phyloP scores from a whole-genome alignment of 2,888 invertebrate species.

The Altica lythri region DNA sequence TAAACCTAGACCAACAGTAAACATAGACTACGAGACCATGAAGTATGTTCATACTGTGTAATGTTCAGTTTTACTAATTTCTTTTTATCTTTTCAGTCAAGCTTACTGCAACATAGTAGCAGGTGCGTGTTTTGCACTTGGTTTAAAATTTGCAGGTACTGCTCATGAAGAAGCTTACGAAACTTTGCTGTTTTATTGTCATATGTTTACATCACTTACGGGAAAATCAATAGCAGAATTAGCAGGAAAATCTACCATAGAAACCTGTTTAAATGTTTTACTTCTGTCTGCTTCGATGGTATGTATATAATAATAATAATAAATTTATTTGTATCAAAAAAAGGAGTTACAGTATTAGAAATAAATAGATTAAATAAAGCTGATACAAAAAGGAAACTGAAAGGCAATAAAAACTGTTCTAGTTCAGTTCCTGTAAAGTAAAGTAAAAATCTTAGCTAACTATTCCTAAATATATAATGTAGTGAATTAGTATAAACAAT shows the following conservation, averaged over 20 bases:
- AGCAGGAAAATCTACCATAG: constrained; percentile 88
- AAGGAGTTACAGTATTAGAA: background rate
- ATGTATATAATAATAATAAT: too few relatives aligned
- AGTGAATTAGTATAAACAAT: too few relatives aligned
- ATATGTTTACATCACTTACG: constrained; percentile 69
- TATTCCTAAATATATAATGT: too few relatives aligned
- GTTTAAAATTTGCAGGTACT: constrained; percentile 92
- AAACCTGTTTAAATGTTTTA: constrained; percentile 84
- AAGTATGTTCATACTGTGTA: constrained; percentile 68
- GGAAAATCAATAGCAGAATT: constrained; percentile 79
- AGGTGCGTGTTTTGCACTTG: constrained; percentile 92
- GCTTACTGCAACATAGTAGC: constrained; percentile 96
- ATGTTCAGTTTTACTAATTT: too few relatives aligned
- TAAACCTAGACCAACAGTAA: constrained; percentile 67
- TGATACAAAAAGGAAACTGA: too few relatives aligned
- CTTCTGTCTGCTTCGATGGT: constrained; percentile 82
- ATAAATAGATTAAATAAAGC: too few relatives aligned
- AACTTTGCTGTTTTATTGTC: constrained; percentile 75
- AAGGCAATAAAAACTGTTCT: too few relatives aligned
- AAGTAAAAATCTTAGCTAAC: too few relatives aligned
- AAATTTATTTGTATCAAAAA: too few relatives aligned
- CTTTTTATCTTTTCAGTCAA: constrained; percentile 71
- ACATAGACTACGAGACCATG: constrained; percentile 90
- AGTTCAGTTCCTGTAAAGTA: too few relatives aligned
- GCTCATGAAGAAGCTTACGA: constrained; percentile 81